Evolutionary conservation across 2,888 invertebrate species (phyloP).

Genomic region (Leptura quadrifasciata): DNA sequence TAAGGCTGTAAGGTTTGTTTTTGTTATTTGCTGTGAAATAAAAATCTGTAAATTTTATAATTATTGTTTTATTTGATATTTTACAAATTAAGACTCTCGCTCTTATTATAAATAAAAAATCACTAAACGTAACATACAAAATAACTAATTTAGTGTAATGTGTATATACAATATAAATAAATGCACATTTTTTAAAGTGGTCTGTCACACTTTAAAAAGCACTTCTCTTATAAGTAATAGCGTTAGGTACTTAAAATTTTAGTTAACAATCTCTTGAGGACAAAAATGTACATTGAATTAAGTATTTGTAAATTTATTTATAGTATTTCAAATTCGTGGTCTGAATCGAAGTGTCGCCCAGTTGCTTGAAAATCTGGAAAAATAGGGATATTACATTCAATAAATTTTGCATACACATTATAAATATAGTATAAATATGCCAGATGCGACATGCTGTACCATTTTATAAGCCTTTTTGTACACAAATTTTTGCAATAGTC

Average conservation of each 20-base stretch:
- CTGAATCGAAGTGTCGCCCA: slow-evolving; percentile 82
- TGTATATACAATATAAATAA: slow-evolving; percentile 43
- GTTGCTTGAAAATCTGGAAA: slow-evolving; percentile 78
- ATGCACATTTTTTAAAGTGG: slow-evolving; percentile 35
- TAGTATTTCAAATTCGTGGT: slow-evolving; percentile 89
- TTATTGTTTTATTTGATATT: slow-evolving; percentile 41
- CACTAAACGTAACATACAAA: slow-evolving; percentile 37
- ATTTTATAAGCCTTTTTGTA: too few relatives aligned
- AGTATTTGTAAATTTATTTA: slow-evolving; percentile 68
- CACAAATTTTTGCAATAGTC: too few relatives aligned
- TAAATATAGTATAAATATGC: too few relatives aligned
- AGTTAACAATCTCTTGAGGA: slow-evolving; percentile 17
- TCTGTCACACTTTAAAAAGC: slow-evolving; percentile 35
- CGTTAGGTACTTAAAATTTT: slow-evolving; percentile 28
- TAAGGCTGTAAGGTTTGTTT: slow-evolving; percentile 56
- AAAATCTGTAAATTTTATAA: slow-evolving; percentile 61
- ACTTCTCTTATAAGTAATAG: slow-evolving; percentile 30
- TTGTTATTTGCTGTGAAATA: slow-evolving; percentile 69
- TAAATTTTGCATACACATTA: too few relatives aligned
- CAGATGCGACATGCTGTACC: too few relatives aligned
- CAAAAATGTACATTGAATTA: slow-evolving; percentile 19
- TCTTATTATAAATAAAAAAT: slow-evolving; percentile 38
- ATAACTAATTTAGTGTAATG: slow-evolving; percentile 22
- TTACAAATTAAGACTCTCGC: slow-evolving; percentile 31
- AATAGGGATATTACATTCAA: too few relatives aligned